phyloP scores from a whole-genome alignment of 2,797 vertebrate genomes.

The Cynopterus sphinx region DNA sequence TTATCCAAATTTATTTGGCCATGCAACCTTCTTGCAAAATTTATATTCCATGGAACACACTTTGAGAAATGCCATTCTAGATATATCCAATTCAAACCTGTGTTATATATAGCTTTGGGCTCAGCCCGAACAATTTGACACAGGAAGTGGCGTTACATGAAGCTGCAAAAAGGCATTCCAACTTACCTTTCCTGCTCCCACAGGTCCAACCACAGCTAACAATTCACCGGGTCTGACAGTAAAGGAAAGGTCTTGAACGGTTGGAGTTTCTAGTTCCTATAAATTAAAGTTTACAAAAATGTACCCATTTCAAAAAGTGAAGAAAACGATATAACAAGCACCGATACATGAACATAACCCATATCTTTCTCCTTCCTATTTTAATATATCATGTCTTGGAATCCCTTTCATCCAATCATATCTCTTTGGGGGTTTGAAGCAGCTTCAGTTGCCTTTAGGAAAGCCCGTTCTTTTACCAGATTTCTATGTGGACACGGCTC shows the following conservation, averaged over 20 bases:
- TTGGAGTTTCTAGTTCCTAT: conserved; percentile 88
- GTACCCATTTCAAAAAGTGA: neutral
- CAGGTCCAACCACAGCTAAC: conserved; percentile 94
- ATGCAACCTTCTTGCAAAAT: neutral
- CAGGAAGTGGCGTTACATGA: accelerated
- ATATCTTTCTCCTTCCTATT: neutral
- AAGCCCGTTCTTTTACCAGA: neutral
- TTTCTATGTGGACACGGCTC: neutral
- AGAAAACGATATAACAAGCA: neutral
- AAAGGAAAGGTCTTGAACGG: conserved; percentile 91
- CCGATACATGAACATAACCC: neutral
- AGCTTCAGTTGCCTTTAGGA: neutral
- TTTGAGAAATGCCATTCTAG: neutral
- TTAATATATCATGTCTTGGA: neutral
- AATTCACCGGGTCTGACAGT: conserved; percentile 91
- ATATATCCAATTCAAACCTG: neutral
- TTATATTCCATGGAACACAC: neutral
- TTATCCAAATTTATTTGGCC: too few species aligned
- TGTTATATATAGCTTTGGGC: neutral
- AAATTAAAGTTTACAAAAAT: conserved; percentile 40
- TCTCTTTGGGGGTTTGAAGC: neutral
- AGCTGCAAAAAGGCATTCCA: neutral
- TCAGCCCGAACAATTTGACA: neutral
- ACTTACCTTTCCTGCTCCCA: conserved; percentile 95
- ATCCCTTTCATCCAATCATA: neutral